Conservation (phyloP, 2,113 vertebrate species). For the Antechinus stuartii region DNA sequence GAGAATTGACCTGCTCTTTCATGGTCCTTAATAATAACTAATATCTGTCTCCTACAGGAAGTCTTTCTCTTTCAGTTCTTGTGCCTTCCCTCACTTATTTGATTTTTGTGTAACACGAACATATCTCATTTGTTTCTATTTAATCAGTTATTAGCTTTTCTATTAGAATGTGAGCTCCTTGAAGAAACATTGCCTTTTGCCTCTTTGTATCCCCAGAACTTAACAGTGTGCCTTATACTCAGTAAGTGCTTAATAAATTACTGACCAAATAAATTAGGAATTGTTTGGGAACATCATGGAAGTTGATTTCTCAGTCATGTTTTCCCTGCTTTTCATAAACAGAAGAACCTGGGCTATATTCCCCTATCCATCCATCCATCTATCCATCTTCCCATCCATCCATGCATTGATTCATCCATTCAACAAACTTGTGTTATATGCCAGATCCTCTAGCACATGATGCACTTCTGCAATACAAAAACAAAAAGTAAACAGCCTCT, state of each 20-base stretch:
- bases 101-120: not conserved
- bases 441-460: not conserved
- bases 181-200: not conserved
- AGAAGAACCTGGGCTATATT: not conserved
- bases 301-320: not conserved
- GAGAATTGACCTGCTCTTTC: no score
- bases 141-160: not conserved
- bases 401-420: no score
- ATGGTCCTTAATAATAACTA: not conserved
- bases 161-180: not conserved
- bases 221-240: not conserved
- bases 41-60: not conserved
- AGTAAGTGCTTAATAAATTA: not conserved
- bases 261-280: not conserved
- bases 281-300: not conserved
- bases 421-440: not conserved
- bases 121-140: not conserved
- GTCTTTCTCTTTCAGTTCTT: not conserved
- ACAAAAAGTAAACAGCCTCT: not conserved
- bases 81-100: not conserved
- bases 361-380: not conserved
- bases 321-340: not conserved
- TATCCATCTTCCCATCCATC: no score
- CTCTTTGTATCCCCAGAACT: not conserved
- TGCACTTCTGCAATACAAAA: not conserved